Conservation (phyloP, 2,888 invertebrate species). For the Eremobia ochroleuca region DNA sequence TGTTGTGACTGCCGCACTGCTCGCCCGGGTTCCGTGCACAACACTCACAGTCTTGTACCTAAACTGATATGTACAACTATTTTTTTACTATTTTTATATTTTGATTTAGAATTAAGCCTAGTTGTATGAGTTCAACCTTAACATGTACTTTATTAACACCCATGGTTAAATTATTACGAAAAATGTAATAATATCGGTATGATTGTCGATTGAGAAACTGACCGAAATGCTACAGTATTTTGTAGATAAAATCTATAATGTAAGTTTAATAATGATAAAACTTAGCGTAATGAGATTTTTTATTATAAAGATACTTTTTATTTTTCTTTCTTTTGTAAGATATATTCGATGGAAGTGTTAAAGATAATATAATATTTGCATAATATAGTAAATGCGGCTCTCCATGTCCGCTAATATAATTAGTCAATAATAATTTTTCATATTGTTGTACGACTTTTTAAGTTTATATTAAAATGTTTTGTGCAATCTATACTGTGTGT, state of each 20-base stretch:
- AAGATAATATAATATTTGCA: conserved; percentile 93
- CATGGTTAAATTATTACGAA: conserved; percentile 86
- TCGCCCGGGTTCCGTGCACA: conserved; percentile 81
- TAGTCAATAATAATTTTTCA: conserved; percentile 96
- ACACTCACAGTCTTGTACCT: conserved; percentile 86
- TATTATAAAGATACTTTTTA: conserved; percentile 90
- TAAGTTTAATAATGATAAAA: conserved; percentile 90
- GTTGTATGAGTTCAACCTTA: conserved; percentile 89
- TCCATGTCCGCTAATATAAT: conserved; percentile 93
- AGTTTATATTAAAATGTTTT: conserved; percentile 97
- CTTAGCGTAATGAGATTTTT: conserved; percentile 90
- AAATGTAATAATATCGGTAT: conserved; percentile 77
- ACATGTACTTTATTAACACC: conserved; percentile 86
- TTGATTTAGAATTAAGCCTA: conserved; percentile 91
- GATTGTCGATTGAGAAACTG: conserved; percentile 89
- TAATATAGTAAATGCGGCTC: conserved; percentile 92
- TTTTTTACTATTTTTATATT: conserved; percentile 91
- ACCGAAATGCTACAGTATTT: conserved; percentile 89
- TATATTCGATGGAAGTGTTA: conserved; percentile 91
- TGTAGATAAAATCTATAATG: conserved; percentile 91
- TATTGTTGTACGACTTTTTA: conserved; percentile 96
- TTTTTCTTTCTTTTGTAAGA: conserved; percentile 91
- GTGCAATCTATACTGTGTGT: conserved; percentile 92
- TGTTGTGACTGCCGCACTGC: conserved; percentile 47
- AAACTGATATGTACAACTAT: conserved; percentile 88